Evolutionary conservation across 2,797 vertebrate genomes (phyloP), one percentile per base, ranked within the genome.

Genomic region (Petrocephalus sullivani): DNA sequence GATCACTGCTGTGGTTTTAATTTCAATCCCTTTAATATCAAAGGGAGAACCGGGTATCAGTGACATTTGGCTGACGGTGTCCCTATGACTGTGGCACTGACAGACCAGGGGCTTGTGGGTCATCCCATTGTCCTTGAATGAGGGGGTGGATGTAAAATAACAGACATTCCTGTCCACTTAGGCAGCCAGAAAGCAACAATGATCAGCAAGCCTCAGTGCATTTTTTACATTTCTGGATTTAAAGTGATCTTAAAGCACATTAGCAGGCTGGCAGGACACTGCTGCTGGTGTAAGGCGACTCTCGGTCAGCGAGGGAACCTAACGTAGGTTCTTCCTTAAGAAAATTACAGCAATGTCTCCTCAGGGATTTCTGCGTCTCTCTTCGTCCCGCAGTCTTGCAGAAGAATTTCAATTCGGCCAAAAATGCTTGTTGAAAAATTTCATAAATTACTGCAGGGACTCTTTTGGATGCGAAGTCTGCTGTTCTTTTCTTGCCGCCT

Each of bases 141-240:
- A 37, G 28, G 64, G 14, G 64, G 64, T 16, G 64, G 28, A 71
- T 78, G 37, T 49, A 78, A 49, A 78, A 78, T 78, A 78, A 78
- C 75, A 78, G 7, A 49, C 75, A 78, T 78, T 78, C 75, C 41
- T 78, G 37, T 78, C 75, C 37, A 49, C 16, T 78, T 78, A 78
- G 75, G 19, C 75, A 78, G 41, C 75, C 75, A 78, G 19, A 78
- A 49, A 2, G 75, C 37, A 78, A 49, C 75, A 49, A 49, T 46
- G 71, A 78, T 78, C 41, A 78, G 75, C 7, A 28, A 49, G 75
- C 37, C 75, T 78, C 19, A 49, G 75, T 78, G 75, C 75, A 78
- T 78, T 78, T 78, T 78, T 78, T 8, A n/a, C 75, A 78, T 78
- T 41, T 78, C 75, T 49, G 16, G 37, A 78, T 78, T 78, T 78